A percentile compares a stretch with the other conserved stretches of the same genome.
Conservation (phyloP, 2,888 invertebrate genomes). For the Ochlodes sylvanus region DNA sequence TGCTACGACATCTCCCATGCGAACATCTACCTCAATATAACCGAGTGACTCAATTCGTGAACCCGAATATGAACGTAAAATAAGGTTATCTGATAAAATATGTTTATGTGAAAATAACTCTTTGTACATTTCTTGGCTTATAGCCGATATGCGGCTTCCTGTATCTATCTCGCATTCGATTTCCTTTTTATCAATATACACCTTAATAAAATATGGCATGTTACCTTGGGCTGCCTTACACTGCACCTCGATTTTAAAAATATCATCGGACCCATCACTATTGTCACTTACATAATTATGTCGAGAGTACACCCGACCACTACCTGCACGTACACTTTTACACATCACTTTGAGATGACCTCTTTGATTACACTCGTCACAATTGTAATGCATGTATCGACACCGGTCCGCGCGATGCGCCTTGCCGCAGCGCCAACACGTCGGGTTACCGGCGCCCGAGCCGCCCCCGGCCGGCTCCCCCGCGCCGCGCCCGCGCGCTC, state of each 20-base stretch:
- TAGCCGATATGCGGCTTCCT: conserved; percentile 39
- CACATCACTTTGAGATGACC: conserved; percentile 49
- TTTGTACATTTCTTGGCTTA: conserved; percentile 32
- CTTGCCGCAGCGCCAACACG: conserved; percentile 28
- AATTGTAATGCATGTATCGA: conserved; percentile 44
- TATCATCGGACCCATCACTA: conserved; percentile 14
- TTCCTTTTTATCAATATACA: conserved; percentile 21
- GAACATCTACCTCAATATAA: conserved; percentile 25
- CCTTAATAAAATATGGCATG: conserved; percentile 26
- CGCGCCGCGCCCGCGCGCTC: conserved; percentile 7
- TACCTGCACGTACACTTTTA: conserved; percentile 16
- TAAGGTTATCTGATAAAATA: conserved; percentile 36
- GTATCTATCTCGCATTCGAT: conserved; percentile 41
- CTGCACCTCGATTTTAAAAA: conserved; percentile 31
- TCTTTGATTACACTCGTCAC: conserved; percentile 45
- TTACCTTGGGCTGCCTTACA: conserved; percentile 19
- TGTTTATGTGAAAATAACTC: conserved; percentile 22
- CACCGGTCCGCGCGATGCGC: conserved; percentile 41
- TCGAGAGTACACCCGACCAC: conserved; percentile 15
- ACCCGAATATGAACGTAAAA: conserved; percentile 38
- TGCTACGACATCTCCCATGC: background rate
- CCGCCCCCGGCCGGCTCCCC: background rate
- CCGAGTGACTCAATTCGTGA: conserved; percentile 41
- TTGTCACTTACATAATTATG: conserved; percentile 4
- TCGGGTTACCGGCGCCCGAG: conserved; percentile 11